phyloP scores from a whole-genome alignment of 2,797 vertebrate genomes.

The Euthynnus affinis region DNA sequence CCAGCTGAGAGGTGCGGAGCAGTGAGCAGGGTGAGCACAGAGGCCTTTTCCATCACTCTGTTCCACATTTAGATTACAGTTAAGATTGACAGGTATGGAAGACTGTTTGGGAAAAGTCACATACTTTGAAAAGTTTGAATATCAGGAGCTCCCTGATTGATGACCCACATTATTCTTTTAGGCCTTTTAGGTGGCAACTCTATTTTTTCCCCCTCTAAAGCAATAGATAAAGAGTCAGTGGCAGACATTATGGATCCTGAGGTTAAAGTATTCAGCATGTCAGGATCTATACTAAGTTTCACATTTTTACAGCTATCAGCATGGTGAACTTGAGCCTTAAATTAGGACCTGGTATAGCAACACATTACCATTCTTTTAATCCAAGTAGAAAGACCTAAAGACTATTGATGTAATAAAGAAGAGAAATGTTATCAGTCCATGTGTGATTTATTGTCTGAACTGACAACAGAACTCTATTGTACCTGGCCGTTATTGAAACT shows the following conservation, averaged over 20 bases:
- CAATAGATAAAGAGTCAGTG: not conserved
- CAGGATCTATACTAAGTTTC: not conserved
- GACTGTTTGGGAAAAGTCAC: not conserved
- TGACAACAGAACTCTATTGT: not conserved
- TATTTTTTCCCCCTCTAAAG: too few relatives aligned
- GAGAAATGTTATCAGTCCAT: not conserved
- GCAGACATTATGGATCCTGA: not conserved
- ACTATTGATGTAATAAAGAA: not conserved
- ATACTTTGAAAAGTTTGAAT: too few relatives aligned
- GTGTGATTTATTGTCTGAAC: conserved; percentile 12
- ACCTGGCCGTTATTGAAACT: not conserved
- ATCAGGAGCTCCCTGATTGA: not conserved
- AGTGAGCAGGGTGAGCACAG: too few relatives aligned
- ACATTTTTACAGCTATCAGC: not conserved
- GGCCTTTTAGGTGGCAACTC: not conserved
- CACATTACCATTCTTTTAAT: not conserved
- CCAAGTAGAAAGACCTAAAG: not conserved
- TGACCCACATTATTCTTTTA: not conserved
- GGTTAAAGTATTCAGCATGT: not conserved
- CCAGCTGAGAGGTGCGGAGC: not conserved
- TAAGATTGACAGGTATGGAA: not conserved
- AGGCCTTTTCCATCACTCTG: not conserved
- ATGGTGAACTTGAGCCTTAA: not conserved
- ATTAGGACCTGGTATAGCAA: not conserved
- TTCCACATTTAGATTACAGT: not conserved